A percentile compares a stretch with the other conserved stretches of the same genome.
Conservation (phyloP, 1,140 invertebrate species). For the Euwallacea fornicatus region DNA sequence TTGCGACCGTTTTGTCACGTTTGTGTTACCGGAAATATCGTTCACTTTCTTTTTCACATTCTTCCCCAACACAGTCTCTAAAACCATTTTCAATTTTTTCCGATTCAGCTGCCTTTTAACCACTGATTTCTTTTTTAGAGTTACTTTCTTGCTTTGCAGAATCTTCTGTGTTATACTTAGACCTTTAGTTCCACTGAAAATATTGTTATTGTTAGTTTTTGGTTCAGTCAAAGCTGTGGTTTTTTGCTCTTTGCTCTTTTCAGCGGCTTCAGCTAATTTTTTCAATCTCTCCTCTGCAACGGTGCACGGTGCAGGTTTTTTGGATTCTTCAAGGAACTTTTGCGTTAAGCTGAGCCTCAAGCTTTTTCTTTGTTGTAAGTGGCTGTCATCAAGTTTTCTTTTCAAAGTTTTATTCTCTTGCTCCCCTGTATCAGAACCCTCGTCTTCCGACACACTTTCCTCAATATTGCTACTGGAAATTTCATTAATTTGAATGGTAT, state of each 20-base stretch:
- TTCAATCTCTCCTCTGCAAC: constrained; percentile 41
- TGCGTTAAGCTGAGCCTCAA: constrained; percentile 38
- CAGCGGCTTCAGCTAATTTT: constrained; percentile 38
- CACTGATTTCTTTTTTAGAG: constrained; percentile 33
- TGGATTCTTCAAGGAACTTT: constrained; percentile 25
- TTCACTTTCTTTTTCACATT: not conserved
- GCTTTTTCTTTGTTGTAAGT: constrained; percentile 35
- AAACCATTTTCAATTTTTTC: constrained; percentile 32
- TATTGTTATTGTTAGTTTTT: constrained; percentile 17
- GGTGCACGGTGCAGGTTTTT: constrained; percentile 32
- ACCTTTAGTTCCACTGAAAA: not conserved
- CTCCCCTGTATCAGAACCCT: not conserved
- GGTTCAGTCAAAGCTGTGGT: constrained; percentile 6
- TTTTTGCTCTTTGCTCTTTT: constrained; percentile 29
- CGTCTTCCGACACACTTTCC: constrained; percentile 25
- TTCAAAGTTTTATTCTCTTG: constrained; percentile 21
- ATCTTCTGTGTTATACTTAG: constrained; percentile 25
- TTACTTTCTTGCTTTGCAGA: constrained; percentile 32
- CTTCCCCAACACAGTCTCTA: constrained; percentile 25
- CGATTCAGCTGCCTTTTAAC: constrained; percentile 23
- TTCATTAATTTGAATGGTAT: constrained; percentile 63
- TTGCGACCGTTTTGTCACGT: not conserved
- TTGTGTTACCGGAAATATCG: not conserved
- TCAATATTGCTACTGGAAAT: constrained; percentile 58
- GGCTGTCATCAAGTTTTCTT: constrained; percentile 24